phyloP scores from a whole-genome alignment of 2,113 vertebrate genomes.

The Ellobius talpinus region DNA sequence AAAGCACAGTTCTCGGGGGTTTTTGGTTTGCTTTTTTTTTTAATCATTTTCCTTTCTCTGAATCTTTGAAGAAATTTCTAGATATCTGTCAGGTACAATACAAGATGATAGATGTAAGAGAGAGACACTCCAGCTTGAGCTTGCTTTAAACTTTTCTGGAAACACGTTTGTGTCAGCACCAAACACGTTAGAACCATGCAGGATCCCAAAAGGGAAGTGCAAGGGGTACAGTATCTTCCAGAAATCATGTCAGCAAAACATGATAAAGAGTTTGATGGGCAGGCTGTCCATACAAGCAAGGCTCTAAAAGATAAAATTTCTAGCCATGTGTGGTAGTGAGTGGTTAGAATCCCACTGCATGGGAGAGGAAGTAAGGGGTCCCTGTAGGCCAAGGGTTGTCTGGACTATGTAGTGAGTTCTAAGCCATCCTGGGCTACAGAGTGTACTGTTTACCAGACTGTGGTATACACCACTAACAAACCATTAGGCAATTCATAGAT shows the following conservation, averaged over 20 bases:
- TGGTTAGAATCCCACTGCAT: neutral
- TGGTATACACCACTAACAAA: neutral
- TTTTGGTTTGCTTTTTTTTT: too few species aligned
- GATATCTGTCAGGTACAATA: neutral
- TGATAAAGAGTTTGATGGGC: neutral
- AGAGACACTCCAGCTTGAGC: neutral
- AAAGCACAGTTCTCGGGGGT: neutral
- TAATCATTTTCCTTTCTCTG: neutral
- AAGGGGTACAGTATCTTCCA: neutral
- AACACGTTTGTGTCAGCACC: neutral
- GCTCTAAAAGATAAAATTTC: neutral
- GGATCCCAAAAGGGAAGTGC: neutral
- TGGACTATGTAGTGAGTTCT: neutral
- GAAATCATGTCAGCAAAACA: neutral
- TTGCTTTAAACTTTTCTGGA: neutral
- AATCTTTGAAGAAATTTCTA: conserved; percentile 20
- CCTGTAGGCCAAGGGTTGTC: neutral
- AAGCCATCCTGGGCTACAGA: neutral
- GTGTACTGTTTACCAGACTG: neutral
- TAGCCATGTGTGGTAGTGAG: neutral
- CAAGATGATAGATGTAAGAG: neutral
- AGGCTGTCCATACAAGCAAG: neutral
- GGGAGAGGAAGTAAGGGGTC: neutral
- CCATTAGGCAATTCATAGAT: neutral
- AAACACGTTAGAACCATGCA: neutral